A percentile compares a stretch with the other conserved stretches of the same genome.
These are phyloP conservation scores for Passerculus sandwichensis DNA, from an alignment of 2,797 vertebrate species.

Conservation along the genomic window DNA sequence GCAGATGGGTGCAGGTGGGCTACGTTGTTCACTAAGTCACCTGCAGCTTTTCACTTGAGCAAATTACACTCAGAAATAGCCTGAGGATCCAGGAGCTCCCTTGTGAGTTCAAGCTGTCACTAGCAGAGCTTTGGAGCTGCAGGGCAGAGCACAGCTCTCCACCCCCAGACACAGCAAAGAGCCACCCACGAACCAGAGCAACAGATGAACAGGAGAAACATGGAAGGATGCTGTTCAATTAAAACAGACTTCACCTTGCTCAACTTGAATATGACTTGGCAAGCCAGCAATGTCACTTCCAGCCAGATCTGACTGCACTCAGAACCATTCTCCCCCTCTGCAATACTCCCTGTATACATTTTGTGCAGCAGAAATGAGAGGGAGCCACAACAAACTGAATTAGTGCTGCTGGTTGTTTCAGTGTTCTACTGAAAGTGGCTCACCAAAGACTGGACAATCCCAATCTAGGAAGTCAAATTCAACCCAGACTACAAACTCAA, in stretches of 20 bases:
- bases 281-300: not conserved
- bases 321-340: not conserved
- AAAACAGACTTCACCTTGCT: not conserved
- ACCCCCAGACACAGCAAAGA: not conserved
- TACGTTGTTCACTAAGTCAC: not conserved
- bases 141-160: not conserved
- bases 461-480: not conserved
- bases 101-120: not conserved
- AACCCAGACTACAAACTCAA: not conserved
- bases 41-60: not conserved
- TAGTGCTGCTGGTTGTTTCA: not conserved
- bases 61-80: not conserved
- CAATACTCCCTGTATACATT: too few relatives aligned
- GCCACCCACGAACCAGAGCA: not conserved
- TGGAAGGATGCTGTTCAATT: not conserved
- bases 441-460: not conserved
- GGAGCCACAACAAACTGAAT: not conserved
- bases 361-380: fast-evolving
- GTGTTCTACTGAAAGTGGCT: not conserved
- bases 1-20: not conserved
- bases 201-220: not conserved
- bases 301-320: not conserved
- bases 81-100: not conserved
- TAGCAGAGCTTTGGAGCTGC: not conserved
- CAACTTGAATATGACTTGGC: not conserved